Evolutionary conservation across 2,888 invertebrate genomes (phyloP), one percentile per base, ranked within the genome.

Genomic region (Pristionchus arcanus): DNA sequence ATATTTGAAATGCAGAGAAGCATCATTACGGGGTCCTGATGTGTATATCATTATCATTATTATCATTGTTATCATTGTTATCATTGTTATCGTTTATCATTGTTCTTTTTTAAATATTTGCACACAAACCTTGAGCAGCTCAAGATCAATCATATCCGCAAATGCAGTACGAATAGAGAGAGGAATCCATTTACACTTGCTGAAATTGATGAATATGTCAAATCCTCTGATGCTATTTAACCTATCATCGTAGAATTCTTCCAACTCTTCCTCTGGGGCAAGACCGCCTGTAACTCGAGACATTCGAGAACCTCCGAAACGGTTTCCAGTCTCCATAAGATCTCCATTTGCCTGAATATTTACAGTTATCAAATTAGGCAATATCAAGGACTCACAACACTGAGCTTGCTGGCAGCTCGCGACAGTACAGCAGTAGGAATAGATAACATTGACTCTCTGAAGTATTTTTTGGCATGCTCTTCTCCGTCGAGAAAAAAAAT

Each of bases 1-100:
- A 99, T 98, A 96, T 99, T 99, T 53, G 98, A 98, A 89, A 98
- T 93, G 31, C 97, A 97, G 95, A 99, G 98, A 90, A 98, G 96
- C 92, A 98, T 96, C 96, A 98, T 99, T 91, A 98, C 96, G 59
- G 97, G 97, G 95, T 98, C 97, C 93, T 97, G 97, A 19, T 9
- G 28, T 28, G n/a, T n/a, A n/a, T n/a, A n/a, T n/a, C n/a, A n/a
- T n/a, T n/a, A n/a, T n/a, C n/a, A n/a, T n/a, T n/a, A n/a, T n/a
- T n/a, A n/a, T n/a, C n/a, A n/a, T n/a, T n/a, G n/a, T n/a, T n/a
- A n/a, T n/a, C n/a, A n/a, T n/a, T n/a, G n/a, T n/a, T n/a, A n/a
- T n/a, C n/a, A n/a, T n/a, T n/a, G n/a, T n/a, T n/a, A n/a, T n/a
- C n/a, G n/a, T n/a, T n/a, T n/a, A n/a, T n/a, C n/a, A n/a, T n/a